Conservation (phyloP, 1,140 invertebrate genomes). For the Ips nitidus region DNA sequence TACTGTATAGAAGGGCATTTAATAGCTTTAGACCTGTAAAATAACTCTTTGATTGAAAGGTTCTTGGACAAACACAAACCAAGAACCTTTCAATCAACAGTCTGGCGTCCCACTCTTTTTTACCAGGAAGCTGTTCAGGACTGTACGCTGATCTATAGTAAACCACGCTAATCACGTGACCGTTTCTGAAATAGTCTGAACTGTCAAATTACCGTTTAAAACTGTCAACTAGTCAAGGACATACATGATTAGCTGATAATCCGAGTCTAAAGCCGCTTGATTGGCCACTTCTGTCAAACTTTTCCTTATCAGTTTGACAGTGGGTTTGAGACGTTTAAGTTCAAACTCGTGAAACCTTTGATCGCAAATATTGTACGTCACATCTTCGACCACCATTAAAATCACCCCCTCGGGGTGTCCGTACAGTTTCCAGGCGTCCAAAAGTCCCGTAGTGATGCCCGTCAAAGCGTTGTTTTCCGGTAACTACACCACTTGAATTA, state of each 20-base stretch:
- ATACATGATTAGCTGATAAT: slow-evolving; percentile 70
- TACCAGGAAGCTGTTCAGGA: slow-evolving; percentile 83
- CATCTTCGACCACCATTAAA: slow-evolving; percentile 86
- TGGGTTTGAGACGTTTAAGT: slow-evolving; percentile 67
- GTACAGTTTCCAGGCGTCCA: slow-evolving; percentile 77
- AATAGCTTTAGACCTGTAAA: slow-evolving; percentile 66
- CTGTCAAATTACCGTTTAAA: too few species aligned
- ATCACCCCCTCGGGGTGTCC: slow-evolving; percentile 68
- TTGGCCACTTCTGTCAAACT: slow-evolving; percentile 66
- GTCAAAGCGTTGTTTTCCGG: slow-evolving; percentile 74
- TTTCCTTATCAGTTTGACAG: slow-evolving; percentile 72
- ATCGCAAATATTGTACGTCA: slow-evolving; percentile 86
- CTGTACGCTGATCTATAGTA: slow-evolving; percentile 68
- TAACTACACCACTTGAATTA: slow-evolving; percentile 58
- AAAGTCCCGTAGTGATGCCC: slow-evolving; percentile 73
- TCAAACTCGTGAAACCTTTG: slow-evolving; percentile 88
- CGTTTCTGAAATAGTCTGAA: slow-evolving; percentile 57
- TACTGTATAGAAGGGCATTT: slow-evolving; percentile 95
- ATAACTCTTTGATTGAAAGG: not conserved
- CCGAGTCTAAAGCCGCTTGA: slow-evolving; percentile 57
- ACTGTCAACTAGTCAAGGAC: slow-evolving; percentile 36
- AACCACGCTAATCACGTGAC: slow-evolving; percentile 78
- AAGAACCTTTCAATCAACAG: slow-evolving; percentile 75
- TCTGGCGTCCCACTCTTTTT: slow-evolving; percentile 82
- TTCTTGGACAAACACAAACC: not conserved